These are phyloP conservation scores for Neoniphon sammara DNA, from an alignment of 2,797 vertebrate genomes.

Conservation along the genomic window DNA sequence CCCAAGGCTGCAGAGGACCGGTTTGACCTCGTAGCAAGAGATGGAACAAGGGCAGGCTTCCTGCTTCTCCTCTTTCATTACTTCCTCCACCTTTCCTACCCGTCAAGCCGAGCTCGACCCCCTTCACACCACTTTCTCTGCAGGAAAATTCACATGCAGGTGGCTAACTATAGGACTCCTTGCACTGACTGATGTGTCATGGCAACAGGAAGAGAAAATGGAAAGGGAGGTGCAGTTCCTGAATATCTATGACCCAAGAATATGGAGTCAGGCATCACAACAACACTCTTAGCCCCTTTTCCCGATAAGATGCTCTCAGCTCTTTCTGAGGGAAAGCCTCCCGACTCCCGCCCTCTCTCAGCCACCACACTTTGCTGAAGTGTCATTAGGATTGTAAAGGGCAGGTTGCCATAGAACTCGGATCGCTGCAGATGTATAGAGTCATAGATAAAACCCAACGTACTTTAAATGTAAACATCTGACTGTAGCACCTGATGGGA, in stretches of 20 bases:
- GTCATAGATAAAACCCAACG: conserved; percentile 57
- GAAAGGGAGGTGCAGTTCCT: conserved; percentile 60
- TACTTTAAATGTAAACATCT: conserved; percentile 74
- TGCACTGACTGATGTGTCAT: conserved; percentile 33
- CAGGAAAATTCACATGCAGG: conserved; percentile 50
- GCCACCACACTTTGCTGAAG: conserved; percentile 79
- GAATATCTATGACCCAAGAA: conserved; percentile 75
- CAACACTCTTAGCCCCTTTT: conserved; percentile 74
- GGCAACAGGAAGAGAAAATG: conserved; percentile 37
- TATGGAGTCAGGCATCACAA: conserved; percentile 78
- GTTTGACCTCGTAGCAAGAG: background rate
- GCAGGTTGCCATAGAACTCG: conserved; percentile 69
- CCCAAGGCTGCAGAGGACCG: too few species aligned
- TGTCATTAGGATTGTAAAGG: conserved; percentile 77
- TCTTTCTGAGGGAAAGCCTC: conserved; percentile 74
- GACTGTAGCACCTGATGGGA: conserved; percentile 42
- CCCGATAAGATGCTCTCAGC: conserved; percentile 79
- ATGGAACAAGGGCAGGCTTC: background rate
- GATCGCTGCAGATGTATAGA: conserved; percentile 67
- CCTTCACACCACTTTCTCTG: conserved; percentile 1
- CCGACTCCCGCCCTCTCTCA: conserved; percentile 70
- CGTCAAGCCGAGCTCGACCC: conserved; percentile 35
- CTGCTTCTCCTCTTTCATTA: background rate
- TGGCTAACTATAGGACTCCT: conserved; percentile 45
- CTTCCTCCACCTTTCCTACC: conserved; percentile 29